Evolutionary conservation across 2,888 invertebrate genomes (phyloP), one percentile per base, ranked within the genome.

Genomic region (Aphodius granarius): DNA sequence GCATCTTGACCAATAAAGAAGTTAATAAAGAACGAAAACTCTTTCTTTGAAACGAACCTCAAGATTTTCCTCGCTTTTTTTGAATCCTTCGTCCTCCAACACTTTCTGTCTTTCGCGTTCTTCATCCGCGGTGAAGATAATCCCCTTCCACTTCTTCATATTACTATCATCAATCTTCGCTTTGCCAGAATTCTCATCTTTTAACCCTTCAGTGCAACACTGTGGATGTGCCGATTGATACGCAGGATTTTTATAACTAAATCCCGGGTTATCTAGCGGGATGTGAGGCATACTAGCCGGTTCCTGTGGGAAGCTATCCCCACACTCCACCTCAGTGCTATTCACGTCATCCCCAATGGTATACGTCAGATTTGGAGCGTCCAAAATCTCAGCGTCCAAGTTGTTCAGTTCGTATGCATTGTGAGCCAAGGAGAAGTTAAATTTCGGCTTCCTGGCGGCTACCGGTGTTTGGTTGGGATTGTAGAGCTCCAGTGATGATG

Each of bases 121-220:
- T 85, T 89, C 73, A 79, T 92, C 91, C 3, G 93, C 92, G 17
- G 92, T 92, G 82, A 94, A 89, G 79, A 93, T 91, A 68, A 92
- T 91, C 71, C 92, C 94, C 86, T 94, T 94, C 94, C 94, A 94
- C 88, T 94, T 94, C 81, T 92, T 89, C 82, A 94, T 82, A 62
- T 83, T 84, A 73, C 78, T 70, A 85, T 78, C 76, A 22, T 76
- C 76, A 18, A 23, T 22, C 13, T 3, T 43, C 3, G 74, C 19
- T 64, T 73, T 73, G 6, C 1, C 43, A 0, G 2, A 43, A 21
- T 68, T 68, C 19, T n/a, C 68, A 13, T 68, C 68, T 19, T 21
- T 22, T 15, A 5, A 62, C 62, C 20, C 68, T 73, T 81, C 83
- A n/a, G 80, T 81, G 65, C 80, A 83, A 78, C 85, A 89, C 77